phyloP scores from a whole-genome alignment of 2,113 vertebrate species.

The Platysternon megacephalum region DNA sequence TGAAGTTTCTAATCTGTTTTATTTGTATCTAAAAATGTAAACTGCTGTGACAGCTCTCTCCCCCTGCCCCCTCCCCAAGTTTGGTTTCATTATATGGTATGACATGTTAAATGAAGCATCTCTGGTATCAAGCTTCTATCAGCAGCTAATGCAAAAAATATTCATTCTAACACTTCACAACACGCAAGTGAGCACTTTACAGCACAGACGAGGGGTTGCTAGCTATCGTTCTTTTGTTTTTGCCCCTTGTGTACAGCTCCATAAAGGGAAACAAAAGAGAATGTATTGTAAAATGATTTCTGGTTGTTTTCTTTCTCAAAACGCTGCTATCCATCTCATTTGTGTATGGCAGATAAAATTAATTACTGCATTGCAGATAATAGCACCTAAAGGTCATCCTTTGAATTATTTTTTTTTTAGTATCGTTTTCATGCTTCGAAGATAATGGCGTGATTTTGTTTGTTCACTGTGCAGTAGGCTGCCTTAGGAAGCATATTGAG shows the following conservation, averaged over 20 bases:
- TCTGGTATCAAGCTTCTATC: slow-evolving; percentile 52
- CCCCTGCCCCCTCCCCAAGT: background rate
- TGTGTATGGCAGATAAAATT: slow-evolving; percentile 60
- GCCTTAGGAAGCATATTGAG: slow-evolving; percentile 13
- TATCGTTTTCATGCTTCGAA: slow-evolving; percentile 63
- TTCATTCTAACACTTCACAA: slow-evolving; percentile 58
- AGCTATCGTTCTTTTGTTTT: slow-evolving; percentile 46
- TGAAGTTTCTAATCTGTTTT: background rate
- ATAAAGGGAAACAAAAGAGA: slow-evolving; percentile 44
- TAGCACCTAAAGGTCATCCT: slow-evolving; percentile 69
- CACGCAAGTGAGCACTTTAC: slow-evolving; percentile 44
- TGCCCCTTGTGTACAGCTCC: background rate
- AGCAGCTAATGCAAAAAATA: slow-evolving; percentile 59
- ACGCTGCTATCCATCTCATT: slow-evolving; percentile 24
- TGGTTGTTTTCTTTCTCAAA: slow-evolving; percentile 45
- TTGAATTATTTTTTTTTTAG: slow-evolving; percentile 60
- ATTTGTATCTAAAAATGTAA: background rate
- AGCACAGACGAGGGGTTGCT: background rate
- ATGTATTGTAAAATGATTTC: slow-evolving; percentile 52
- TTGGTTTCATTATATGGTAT: slow-evolving; percentile 30
- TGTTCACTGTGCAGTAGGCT: slow-evolving; percentile 23
- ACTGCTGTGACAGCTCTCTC: background rate
- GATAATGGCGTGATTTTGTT: slow-evolving; percentile 59
- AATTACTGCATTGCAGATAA: slow-evolving; percentile 72
- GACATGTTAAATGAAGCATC: slow-evolving; percentile 40